Base-by-base conservation (phyloP, 2,797 vertebrate species). In the Adelosebastes latens region DNA sequence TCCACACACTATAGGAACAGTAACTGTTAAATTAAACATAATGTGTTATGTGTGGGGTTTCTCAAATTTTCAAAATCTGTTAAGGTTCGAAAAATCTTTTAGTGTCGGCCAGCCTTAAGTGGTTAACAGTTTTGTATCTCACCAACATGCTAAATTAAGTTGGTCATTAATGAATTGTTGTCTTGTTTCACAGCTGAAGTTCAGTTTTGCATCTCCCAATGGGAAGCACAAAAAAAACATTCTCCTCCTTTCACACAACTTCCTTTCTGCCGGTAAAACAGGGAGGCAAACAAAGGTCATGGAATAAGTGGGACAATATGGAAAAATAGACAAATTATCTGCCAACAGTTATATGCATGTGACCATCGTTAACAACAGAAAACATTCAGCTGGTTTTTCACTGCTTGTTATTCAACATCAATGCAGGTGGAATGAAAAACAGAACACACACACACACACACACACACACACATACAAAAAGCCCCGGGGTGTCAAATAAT, bases 401-500 rank as follows among this genome's bases (percentile, higher is more conserved):
- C 6, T 29, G 7, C 22, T 74, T 72, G 14, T 55, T 63, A 73
- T 73, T 75, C 25, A 32, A 18, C 6, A 31, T 27, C 53, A 60
- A 9, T 39, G 22, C 68, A 42, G 59, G 22, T 16, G 59, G 42
- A 74, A 65, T 29, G 20, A 71, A 27, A 87, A 87, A 59, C 58
- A 36, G 12, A 25, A 46, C 20, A 72, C 63, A 75, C 74, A 63
- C 18, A 55, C 25, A 59, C 27, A 61, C 39, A 75, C 18, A 55
- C 25, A 20, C 12, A 39, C 42, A 20, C 29, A 1, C 49, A 18
- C 34, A 72, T 31, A 59, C 55, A 86, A 75, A 83, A 62, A 36
- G 14, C 65, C 82, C 22, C 4, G 0, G 70, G 82, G 65, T 80
- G 52, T 69, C 64, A 77, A 77, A 80, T 89, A 86, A 88, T 81